Evolutionary conservation across 2,888 invertebrate species (phyloP), one percentile per base, ranked within the genome.

Genomic region (Limnephilus marmoratus): DNA sequence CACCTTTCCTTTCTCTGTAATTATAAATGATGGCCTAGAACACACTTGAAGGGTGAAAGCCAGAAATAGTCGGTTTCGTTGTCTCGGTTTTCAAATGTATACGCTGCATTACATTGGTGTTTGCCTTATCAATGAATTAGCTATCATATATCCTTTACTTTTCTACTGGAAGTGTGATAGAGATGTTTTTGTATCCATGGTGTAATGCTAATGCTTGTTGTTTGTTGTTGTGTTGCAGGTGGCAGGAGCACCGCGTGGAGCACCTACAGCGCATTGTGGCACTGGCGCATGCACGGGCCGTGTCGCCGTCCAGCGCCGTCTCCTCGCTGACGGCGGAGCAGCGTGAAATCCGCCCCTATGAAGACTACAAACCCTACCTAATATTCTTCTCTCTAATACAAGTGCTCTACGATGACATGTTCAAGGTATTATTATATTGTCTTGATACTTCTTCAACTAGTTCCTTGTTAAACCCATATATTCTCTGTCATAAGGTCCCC

Each of bases 381-480:
- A 96, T 99, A 94, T 98, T 98, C 95, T 98, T 98, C 95, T 98
- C 98, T 11, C 96, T 99, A 92, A 96, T 99, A 82, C 98, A 99
- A 95, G 97, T 97, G 94, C 97, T 99, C 82, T 99, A 99, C 95
- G 97, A 96, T 91, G 97, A 97, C 94, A 97, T 99, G 95, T 99
- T 99, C 95, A 98, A 98, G 97, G 98, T 98, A 94, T n/a, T 41
- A 34, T 41, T 29, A 13, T 31, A 24, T 24, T 68, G 9, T 68
- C 18, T 45, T 13, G 45, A 45, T 45, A 45, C 45, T 12, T 45
- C 7, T 45, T 12, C 45, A 45, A 45, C 45, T 45, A 12, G 45
- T 45, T 45, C 45, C 11, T 45, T 45, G 11, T 45, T 45, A 12
- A 45, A 45, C 11, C 45, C 45, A 45, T 45, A 11, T 45, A 2